A percentile compares a stretch with the other conserved stretches of the same genome.
Conservation (phyloP, 2,888 invertebrate genomes). For the Galerucella pusilla region DNA sequence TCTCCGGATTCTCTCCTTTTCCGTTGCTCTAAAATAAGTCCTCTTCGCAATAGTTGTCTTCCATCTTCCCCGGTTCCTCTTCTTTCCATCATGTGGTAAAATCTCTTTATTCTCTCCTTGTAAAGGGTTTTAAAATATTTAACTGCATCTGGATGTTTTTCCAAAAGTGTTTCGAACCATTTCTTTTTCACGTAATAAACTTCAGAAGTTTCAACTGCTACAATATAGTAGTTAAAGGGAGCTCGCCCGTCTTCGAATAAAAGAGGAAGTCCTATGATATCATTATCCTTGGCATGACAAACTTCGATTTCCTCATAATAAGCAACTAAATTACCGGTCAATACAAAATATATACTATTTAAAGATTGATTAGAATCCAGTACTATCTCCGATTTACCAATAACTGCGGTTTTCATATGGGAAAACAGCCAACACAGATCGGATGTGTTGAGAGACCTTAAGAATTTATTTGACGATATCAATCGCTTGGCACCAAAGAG, state of each 20-base stretch:
- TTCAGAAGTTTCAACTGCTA: slow-evolving; percentile 60
- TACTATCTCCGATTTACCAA: slow-evolving; percentile 61
- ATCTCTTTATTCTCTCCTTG: not conserved
- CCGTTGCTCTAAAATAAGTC: not conserved
- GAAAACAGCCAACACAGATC: slow-evolving; percentile 55
- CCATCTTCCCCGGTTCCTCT: not conserved
- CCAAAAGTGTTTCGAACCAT: slow-evolving; percentile 1
- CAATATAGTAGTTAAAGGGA: not conserved
- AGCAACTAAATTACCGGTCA: slow-evolving; percentile 66
- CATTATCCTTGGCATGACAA: slow-evolving; percentile 68
- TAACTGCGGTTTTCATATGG: slow-evolving; percentile 30
- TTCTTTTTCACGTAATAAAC: slow-evolving; percentile 37
- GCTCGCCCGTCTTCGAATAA: slow-evolving; percentile 34
- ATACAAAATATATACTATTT: slow-evolving; percentile 67
- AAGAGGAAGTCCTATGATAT: slow-evolving; percentile 63
- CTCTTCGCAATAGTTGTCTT: not conserved
- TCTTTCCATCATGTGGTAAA: not conserved
- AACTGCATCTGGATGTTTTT: not conserved
- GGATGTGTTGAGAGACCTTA: slow-evolving; percentile 62
- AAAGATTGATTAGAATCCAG: slow-evolving; percentile 61
- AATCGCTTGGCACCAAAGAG: slow-evolving; percentile 65
- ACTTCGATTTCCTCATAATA: slow-evolving; percentile 66
- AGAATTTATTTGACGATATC: slow-evolving; percentile 65
- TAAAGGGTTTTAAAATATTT: slow-evolving; percentile 1
- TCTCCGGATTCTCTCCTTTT: not conserved